Evolutionary conservation across 2,113 vertebrate species (phyloP).

Genomic region (Centrocercus urophasianus): DNA sequence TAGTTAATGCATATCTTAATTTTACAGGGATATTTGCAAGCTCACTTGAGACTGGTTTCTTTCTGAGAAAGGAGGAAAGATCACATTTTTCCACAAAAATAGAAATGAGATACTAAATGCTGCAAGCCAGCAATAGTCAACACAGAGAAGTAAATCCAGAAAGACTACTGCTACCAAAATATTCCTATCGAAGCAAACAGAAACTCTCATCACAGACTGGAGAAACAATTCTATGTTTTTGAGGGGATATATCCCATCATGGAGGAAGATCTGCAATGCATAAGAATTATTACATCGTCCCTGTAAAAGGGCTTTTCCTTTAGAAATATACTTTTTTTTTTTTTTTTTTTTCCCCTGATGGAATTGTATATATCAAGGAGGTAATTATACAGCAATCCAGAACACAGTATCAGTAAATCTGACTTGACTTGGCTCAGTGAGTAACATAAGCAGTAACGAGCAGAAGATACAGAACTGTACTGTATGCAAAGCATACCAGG

Average conservation of each 20-base stretch:
- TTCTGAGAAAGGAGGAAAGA: neutral
- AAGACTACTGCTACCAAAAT: neutral
- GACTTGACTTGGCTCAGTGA: neutral
- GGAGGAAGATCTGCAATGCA: neutral
- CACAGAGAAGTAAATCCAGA: neutral
- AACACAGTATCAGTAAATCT: neutral
- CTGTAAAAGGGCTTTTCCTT: neutral
- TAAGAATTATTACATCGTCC: neutral
- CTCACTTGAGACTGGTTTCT: slow-evolving; percentile 38
- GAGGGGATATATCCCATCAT: neutral
- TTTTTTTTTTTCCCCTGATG: neutral
- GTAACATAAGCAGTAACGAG: neutral
- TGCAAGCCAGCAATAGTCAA: neutral
- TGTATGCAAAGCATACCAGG: neutral
- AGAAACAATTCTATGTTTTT: neutral
- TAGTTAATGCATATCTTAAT: slow-evolving; percentile 41
- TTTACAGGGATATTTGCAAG: slow-evolving; percentile 40
- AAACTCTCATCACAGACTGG: neutral
- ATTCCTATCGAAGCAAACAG: neutral
- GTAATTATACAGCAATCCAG: neutral
- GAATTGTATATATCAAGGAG: neutral
- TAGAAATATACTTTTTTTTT: neutral
- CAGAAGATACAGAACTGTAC: neutral
- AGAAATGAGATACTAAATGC: neutral
- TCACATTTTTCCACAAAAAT: neutral